Conservation (phyloP, 2,113 vertebrate species). For the Stomatorhinus ivindoensis region DNA sequence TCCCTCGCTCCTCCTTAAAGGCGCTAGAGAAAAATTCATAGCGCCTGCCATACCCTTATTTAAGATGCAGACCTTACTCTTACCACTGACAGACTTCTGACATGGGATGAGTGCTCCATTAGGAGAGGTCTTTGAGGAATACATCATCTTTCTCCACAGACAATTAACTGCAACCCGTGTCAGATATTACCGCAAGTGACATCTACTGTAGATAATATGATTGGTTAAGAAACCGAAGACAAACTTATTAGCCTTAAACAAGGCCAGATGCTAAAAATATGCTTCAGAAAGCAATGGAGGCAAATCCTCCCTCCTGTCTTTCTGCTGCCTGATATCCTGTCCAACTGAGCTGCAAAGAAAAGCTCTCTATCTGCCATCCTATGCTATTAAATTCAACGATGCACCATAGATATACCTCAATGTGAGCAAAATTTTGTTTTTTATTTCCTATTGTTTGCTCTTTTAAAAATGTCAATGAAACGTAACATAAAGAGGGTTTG, state of each 20-base stretch:
- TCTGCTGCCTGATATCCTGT: not conserved
- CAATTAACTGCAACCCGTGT: not conserved
- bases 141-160: not conserved
- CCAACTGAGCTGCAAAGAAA: not conserved
- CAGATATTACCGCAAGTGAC: not conserved
- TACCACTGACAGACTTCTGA: not conserved
- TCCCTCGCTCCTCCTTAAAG: not conserved
- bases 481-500: not conserved
- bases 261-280: slow-evolving; percentile 1
- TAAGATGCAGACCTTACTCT: not conserved
- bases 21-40: not conserved
- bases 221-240: slow-evolving; percentile 3
- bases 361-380: too few species aligned
- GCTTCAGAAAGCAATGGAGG: slow-evolving; percentile 1
- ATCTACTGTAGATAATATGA: not conserved
- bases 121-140: not conserved
- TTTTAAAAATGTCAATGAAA: not conserved
- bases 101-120: not conserved
- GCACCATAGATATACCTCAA: not conserved
- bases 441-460: not conserved
- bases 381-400: not conserved
- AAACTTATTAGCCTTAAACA: slow-evolving; percentile 6
- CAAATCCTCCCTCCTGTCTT: not conserved
- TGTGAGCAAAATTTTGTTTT: not conserved
- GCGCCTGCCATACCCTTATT: not conserved